Evolutionary conservation across 2,888 invertebrate genomes (phyloP).

Genomic region (Drosophila anomalata): DNA sequence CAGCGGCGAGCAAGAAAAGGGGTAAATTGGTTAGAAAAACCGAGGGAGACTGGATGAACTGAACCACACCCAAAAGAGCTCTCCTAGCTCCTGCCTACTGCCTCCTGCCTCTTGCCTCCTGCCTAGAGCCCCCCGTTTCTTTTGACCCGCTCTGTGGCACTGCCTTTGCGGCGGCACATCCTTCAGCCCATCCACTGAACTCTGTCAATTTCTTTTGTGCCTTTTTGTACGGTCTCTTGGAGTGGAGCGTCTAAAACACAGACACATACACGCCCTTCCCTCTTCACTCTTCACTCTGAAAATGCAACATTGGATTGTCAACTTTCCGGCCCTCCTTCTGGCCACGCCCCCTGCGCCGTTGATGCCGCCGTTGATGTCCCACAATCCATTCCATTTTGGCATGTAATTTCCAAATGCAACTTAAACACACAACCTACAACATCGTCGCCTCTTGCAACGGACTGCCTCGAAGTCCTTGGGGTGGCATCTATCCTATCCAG

Average conservation of each 20-base stretch:
- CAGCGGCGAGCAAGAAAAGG: background rate
- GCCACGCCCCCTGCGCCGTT: constrained; percentile 22
- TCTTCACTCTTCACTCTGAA: constrained; percentile 47
- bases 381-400: constrained; percentile 62
- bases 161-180: constrained; percentile 44
- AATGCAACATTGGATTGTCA: constrained; percentile 78
- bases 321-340: constrained; percentile 44
- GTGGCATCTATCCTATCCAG: background rate
- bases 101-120: constrained; percentile 14
- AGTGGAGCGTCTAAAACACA: constrained; percentile 71
- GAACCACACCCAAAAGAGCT: constrained; percentile 48
- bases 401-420: constrained; percentile 74
- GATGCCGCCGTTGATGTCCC: constrained; percentile 9
- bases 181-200: constrained; percentile 4
- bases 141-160: constrained; percentile 59
- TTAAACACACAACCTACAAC: constrained; percentile 27
- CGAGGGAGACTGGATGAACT: constrained; percentile 7
- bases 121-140: background rate
- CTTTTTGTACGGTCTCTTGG: constrained; percentile 50
- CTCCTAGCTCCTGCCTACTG: constrained; percentile 13
- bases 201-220: constrained; percentile 56
- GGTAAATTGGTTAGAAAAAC: constrained; percentile 4
- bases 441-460: background rate
- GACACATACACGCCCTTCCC: constrained; percentile 22
- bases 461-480: background rate